Evolutionary conservation across 2,113 vertebrate genomes (phyloP).

Genomic region (Xenopus borealis): DNA sequence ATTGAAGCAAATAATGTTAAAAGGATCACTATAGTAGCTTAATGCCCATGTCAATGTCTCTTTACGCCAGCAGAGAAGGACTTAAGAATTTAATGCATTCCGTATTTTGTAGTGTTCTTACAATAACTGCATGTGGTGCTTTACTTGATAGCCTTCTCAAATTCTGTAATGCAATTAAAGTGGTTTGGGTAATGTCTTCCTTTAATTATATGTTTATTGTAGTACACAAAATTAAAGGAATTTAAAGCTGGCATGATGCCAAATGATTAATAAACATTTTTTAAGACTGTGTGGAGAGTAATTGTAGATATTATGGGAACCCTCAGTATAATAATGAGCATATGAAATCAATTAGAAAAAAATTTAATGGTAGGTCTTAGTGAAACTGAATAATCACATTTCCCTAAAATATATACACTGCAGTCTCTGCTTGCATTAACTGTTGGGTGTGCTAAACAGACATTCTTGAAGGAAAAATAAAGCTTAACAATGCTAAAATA

Average conservation of each 20-base stretch:
- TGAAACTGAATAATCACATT: conserved; percentile 19
- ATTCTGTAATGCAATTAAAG: conserved; percentile 52
- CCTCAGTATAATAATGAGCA: conserved; percentile 60
- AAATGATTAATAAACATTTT: conserved; percentile 62
- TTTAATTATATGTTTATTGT: conserved; percentile 64
- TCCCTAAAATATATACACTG: no score
- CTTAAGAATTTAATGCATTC: no score
- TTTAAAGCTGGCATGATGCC: conserved; percentile 60
- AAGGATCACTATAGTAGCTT: no score
- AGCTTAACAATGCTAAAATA: no score
- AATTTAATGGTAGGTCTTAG: conserved; percentile 46
- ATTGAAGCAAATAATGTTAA: no score
- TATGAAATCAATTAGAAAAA: conserved; percentile 60
- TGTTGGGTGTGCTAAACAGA: no score
- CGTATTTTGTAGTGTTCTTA: not conserved
- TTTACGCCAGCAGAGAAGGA: no score
- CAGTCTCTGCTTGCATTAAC: no score
- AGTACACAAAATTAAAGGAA: conserved; percentile 55
- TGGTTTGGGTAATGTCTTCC: conserved; percentile 49
- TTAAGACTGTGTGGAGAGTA: conserved; percentile 60
- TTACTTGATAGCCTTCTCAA: conserved; percentile 12
- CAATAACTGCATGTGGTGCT: not conserved
- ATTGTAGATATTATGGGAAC: conserved; percentile 58
- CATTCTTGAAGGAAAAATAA: no score
- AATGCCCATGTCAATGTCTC: no score